Conservation (phyloP, 1,140 invertebrate species). For the Phenacoccus solenopsis region DNA sequence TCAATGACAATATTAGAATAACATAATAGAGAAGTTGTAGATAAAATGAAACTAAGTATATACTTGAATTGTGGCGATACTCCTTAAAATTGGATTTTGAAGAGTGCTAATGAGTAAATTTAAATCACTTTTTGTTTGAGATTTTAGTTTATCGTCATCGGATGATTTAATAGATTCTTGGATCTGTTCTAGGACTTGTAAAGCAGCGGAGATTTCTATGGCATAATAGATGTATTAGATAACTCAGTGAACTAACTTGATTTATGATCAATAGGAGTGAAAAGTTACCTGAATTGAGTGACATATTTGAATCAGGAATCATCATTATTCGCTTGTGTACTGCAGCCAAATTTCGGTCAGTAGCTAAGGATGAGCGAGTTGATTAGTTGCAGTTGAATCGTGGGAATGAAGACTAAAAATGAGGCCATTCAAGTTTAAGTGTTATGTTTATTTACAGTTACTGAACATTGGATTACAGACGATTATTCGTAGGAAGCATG, state of each 20-base stretch:
- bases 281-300: background rate
- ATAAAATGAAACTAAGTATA: constrained; percentile 22
- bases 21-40: background rate
- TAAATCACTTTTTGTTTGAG: constrained; percentile 68
- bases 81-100: constrained; percentile 82
- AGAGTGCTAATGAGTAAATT: constrained; percentile 73
- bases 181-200: constrained; percentile 64
- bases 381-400: no score
- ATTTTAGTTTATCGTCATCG: constrained; percentile 55
- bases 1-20: constrained; percentile 8
- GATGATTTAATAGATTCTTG: constrained; percentile 58
- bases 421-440: no score
- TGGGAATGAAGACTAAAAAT: no score
- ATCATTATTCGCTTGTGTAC: no score
- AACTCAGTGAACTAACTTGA: no score
- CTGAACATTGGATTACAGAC: no score
- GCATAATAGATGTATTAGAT: no score
- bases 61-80: constrained; percentile 74
- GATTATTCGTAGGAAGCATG: no score
- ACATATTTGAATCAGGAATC: constrained; percentile 1
- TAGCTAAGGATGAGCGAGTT: no score
- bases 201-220: constrained; percentile 53
- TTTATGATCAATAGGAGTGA: background rate
- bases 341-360: no score
- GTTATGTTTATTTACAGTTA: no score